Evolutionary conservation across 2,797 vertebrate species (phyloP).

Genomic region (Rhadinocentrus ornatus): DNA sequence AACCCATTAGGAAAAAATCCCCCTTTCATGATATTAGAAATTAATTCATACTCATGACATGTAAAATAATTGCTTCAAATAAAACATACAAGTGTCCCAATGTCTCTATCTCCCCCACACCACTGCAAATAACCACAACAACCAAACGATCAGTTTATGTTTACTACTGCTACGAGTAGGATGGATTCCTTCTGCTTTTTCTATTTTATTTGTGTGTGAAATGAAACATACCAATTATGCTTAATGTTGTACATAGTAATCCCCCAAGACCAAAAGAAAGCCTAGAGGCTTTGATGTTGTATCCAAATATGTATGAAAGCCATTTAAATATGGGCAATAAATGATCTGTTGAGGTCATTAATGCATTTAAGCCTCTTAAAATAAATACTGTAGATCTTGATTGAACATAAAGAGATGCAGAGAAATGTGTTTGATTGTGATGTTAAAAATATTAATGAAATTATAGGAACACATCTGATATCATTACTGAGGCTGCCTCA

Average conservation of each 20-base stretch:
- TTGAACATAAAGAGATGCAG: constrained; percentile 30
- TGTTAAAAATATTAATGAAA: constrained; percentile 18
- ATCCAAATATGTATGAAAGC: neutral
- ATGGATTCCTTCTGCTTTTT: too few relatives aligned
- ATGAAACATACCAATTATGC: neutral
- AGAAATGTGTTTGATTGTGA: constrained; percentile 25
- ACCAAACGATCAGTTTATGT: too few relatives aligned
- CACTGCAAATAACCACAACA: too few relatives aligned
- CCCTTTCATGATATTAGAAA: too few relatives aligned
- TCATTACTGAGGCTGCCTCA: constrained; percentile 1
- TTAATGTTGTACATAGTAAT: neutral
- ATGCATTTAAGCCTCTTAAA: constrained; percentile 30
- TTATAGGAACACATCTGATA: constrained; percentile 37
- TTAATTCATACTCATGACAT: too few relatives aligned
- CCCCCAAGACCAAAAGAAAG: neutral
- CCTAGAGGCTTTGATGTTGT: neutral
- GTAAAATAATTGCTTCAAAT: too few relatives aligned
- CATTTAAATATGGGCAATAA: neutral
- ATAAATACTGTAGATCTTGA: constrained; percentile 20
- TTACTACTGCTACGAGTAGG: too few relatives aligned
- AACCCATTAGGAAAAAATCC: too few relatives aligned
- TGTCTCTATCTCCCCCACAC: too few relatives aligned
- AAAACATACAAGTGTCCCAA: too few relatives aligned
- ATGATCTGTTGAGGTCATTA: constrained; percentile 8
- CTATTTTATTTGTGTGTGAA: neutral